Percentiles rank a stretch among this genome's conserved stretches.
These are phyloP conservation scores for Enoplosus armatus DNA, from an alignment of 2,797 vertebrate species.

Conservation along the genomic window DNA sequence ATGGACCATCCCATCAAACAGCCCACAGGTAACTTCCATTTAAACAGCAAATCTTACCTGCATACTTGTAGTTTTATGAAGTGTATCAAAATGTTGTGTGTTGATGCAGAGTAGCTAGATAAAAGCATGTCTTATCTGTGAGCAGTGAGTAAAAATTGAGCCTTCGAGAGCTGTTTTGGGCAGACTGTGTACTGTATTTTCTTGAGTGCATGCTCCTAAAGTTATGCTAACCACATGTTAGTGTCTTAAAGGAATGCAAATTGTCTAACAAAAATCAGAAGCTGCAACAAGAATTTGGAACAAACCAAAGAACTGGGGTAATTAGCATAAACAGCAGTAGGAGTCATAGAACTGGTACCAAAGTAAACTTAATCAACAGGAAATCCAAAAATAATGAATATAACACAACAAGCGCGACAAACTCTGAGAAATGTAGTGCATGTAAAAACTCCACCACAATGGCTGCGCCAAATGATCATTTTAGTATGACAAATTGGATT, in stretches of 20 bases:
- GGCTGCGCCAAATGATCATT: background rate
- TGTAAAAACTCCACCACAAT: background rate
- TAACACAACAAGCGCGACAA: too few relatives aligned
- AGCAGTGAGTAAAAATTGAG: background rate
- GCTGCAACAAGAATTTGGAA: background rate
- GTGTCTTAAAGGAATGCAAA: background rate
- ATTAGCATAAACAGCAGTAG: background rate
- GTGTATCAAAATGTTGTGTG: background rate
- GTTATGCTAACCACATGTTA: background rate
- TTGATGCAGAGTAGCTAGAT: background rate
- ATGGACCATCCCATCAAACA: slow-evolving; percentile 91
- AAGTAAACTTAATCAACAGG: background rate
- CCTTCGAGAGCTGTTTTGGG: background rate
- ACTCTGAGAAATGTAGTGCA: background rate
- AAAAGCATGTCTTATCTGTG: background rate
- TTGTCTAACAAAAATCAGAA: too few relatives aligned
- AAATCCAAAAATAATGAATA: too few relatives aligned
- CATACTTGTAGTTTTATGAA: background rate
- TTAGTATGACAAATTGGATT: background rate
- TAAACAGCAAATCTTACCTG: background rate
- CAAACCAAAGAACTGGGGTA: background rate
- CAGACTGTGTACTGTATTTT: background rate
- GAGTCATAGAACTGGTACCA: background rate
- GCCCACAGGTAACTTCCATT: slow-evolving; percentile 83
- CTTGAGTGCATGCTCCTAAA: background rate